A percentile compares a stretch with the other conserved stretches of the same genome.
These are phyloP conservation scores for Muricea muricata DNA, from an alignment of 92 coral and sea anemone species.

Conservation along the genomic window DNA sequence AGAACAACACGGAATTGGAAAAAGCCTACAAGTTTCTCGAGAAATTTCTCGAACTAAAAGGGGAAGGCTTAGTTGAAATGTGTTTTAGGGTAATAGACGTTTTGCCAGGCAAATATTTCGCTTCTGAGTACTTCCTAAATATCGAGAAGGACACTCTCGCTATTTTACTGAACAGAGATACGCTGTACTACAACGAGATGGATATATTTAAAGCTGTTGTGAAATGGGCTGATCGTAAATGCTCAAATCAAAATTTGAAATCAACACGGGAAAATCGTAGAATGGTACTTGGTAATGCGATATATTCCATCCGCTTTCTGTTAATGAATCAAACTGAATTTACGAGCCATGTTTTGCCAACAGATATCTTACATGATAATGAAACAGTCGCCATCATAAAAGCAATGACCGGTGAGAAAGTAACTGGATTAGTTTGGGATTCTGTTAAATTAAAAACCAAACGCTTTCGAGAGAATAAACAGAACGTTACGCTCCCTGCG, in stretches of 20 bases:
- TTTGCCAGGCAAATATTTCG: no score
- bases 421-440: not conserved
- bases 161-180: no score
- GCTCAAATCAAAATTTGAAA: not conserved
- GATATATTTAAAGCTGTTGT: not conserved
- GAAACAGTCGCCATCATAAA: not conserved
- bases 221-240: no score
- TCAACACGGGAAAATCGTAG: not conserved
- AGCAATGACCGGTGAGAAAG: not conserved
- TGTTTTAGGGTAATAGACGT: no score
- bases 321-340: no score
- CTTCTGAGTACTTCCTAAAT: not conserved
- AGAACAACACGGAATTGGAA: not conserved
- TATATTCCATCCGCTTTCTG: constrained; percentile 67
- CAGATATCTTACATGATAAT: no score
- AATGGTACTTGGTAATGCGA: constrained; percentile 59
- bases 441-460: not conserved
- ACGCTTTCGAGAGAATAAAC: not conserved
- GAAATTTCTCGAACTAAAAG: not conserved
- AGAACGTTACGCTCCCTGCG: no score
- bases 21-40: not conserved
- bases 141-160: not conserved
- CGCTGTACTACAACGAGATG: no score
- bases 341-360: not conserved
- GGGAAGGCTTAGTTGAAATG: not conserved